phyloP scores from a whole-genome alignment of 1,140 invertebrate species.

The Bicyclus anynana region DNA sequence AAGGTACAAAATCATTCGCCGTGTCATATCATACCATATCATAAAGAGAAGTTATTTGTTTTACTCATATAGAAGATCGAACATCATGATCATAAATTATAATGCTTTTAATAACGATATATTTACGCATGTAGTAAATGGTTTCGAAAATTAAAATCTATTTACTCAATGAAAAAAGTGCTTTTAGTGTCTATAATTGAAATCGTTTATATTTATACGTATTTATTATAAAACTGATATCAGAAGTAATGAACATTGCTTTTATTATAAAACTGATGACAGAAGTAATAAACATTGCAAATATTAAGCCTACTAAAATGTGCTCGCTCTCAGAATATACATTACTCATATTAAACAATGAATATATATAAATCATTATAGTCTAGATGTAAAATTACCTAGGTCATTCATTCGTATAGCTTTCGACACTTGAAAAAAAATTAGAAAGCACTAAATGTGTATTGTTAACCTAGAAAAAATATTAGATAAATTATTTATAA shows the following conservation, averaged over 20 bases:
- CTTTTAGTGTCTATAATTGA: slow-evolving; percentile 24
- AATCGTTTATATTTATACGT: slow-evolving; percentile 5
- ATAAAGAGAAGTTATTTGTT: slow-evolving; percentile 30
- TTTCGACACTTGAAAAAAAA: slow-evolving; percentile 47
- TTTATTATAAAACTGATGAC: background rate
- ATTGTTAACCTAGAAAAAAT: slow-evolving; percentile 36
- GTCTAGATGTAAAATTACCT: slow-evolving; percentile 36
- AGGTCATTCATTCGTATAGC: slow-evolving; percentile 42
- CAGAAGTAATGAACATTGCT: too few species aligned
- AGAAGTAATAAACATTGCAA: too few species aligned
- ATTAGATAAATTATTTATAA: slow-evolving; percentile 30
- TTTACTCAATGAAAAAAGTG: slow-evolving; percentile 10
- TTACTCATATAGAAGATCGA: slow-evolving; percentile 7
- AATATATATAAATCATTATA: slow-evolving; percentile 20
- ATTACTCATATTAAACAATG: background rate
- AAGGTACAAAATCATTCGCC: slow-evolving; percentile 64
- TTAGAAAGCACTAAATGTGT: slow-evolving; percentile 61
- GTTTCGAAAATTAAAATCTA: background rate
- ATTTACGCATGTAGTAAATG: slow-evolving; percentile 16
- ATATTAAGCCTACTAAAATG: background rate
- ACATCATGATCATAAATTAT: slow-evolving; percentile 4
- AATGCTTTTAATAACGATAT: slow-evolving; percentile 19
- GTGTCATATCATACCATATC: slow-evolving; percentile 69
- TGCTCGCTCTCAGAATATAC: background rate
- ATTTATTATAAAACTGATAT: background rate